Percentiles rank a stretch among this genome's conserved stretches.
phyloP scores from a whole-genome alignment of 2,797 vertebrate species.

The Falco biarmicus region DNA sequence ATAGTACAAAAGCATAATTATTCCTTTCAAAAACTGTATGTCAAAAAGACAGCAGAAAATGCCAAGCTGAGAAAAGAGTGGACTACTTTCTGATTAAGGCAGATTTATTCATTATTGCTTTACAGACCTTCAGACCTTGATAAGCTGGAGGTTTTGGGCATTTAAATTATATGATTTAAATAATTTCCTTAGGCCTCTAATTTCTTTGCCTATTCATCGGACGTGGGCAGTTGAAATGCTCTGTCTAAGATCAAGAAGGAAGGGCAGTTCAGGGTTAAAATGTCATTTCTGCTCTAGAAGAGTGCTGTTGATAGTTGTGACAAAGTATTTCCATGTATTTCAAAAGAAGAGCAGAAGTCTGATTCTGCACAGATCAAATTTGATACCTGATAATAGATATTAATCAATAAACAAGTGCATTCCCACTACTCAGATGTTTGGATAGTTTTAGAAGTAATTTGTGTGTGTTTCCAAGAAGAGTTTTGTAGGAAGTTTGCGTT shows the following conservation, averaged over 20 bases:
- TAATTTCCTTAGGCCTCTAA: background rate
- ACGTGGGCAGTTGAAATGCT: background rate
- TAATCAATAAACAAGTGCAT: background rate
- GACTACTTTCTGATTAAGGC: background rate
- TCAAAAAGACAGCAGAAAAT: background rate
- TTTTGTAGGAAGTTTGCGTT: background rate
- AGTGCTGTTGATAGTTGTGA: background rate
- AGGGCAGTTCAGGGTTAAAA: background rate
- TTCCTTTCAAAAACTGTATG: background rate
- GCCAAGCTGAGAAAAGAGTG: background rate
- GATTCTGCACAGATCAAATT: background rate
- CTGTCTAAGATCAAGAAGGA: background rate
- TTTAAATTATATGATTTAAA: background rate
- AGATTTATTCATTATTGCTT: background rate
- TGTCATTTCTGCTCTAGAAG: background rate
- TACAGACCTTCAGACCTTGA: background rate
- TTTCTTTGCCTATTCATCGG: background rate
- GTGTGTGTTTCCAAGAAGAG: background rate
- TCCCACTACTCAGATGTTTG: background rate
- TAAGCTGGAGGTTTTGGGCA: background rate
- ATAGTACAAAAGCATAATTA: background rate
- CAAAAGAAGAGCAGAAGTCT: background rate
- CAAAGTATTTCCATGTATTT: background rate
- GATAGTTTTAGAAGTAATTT: background rate
- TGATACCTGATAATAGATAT: background rate